Percentiles rank a stretch among this genome's conserved stretches.
phyloP scores from a whole-genome alignment of 2,888 invertebrate genomes.

The Bombylius discolor region DNA sequence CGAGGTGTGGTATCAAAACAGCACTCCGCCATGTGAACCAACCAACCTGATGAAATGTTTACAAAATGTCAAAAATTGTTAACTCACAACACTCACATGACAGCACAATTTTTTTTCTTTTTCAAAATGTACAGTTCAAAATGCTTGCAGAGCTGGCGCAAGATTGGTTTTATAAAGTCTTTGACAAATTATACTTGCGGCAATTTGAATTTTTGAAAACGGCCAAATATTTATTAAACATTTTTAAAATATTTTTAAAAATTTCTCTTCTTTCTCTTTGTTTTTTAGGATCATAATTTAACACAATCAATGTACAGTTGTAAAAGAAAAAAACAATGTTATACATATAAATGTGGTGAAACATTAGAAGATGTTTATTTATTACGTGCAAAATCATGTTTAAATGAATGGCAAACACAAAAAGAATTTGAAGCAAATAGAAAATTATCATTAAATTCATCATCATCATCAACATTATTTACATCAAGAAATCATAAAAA shows the following conservation, averaged over 20 bases:
- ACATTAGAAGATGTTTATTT: slow-evolving; percentile 33
- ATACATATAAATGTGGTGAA: slow-evolving; percentile 27
- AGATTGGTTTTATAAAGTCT: too few species aligned
- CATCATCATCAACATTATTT: not conserved
- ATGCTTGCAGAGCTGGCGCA: too few species aligned
- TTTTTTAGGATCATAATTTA: slow-evolving; percentile 32
- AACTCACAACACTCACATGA: too few species aligned
- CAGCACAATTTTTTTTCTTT: too few species aligned
- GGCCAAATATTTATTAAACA: not conserved
- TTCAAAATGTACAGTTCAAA: too few species aligned
- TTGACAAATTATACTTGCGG: too few species aligned
- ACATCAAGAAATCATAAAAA: not conserved
- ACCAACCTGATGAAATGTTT: too few species aligned
- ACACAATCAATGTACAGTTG: slow-evolving; percentile 34
- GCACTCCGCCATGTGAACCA: too few species aligned
- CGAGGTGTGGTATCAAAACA: too few species aligned
- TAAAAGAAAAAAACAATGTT: slow-evolving; percentile 30
- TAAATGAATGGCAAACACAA: slow-evolving; percentile 25
- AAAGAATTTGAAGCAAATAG: slow-evolving; percentile 3
- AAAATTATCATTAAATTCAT: not conserved
- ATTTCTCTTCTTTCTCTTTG: not conserved
- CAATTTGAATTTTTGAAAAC: too few species aligned
- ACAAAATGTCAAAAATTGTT: too few species aligned
- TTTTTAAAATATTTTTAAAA: not conserved
- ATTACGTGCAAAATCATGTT: slow-evolving; percentile 29